phyloP scores from a whole-genome alignment of 2,797 vertebrate genomes.

The Falco columbarius region DNA sequence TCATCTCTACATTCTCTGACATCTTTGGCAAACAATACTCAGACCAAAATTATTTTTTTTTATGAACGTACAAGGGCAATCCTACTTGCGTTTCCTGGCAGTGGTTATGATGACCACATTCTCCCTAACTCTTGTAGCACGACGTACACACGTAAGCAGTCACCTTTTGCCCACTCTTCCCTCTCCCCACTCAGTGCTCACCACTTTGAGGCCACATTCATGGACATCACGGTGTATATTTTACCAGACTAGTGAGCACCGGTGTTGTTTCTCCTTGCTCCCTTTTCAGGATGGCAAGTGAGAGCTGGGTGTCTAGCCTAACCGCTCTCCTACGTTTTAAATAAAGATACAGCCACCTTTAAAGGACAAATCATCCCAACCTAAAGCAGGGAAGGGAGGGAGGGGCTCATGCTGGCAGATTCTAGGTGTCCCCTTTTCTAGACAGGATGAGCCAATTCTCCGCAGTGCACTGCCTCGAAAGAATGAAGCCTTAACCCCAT shows the following conservation, averaged over 20 bases:
- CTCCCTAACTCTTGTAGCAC: neutral
- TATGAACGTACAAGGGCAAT: neutral
- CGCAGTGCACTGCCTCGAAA: neutral
- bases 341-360: neutral
- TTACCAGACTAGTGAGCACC: rapidly evolving
- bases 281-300: neutral
- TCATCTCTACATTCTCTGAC: neutral
- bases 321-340: rapidly evolving
- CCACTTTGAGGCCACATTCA: neutral
- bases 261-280: neutral
- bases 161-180: neutral
- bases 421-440: neutral
- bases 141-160: neutral
- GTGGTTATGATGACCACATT: neutral
- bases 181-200: neutral
- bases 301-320: neutral
- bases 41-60: neutral
- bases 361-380: neutral
- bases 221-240: rapidly evolving
- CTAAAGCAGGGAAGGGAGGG: neutral
- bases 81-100: neutral
- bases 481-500: neutral
- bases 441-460: neutral
- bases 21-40: neutral
- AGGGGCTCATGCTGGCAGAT: neutral